phyloP scores from a whole-genome alignment of 1,140 invertebrate genomes.

The Drosophila ohnishii region DNA sequence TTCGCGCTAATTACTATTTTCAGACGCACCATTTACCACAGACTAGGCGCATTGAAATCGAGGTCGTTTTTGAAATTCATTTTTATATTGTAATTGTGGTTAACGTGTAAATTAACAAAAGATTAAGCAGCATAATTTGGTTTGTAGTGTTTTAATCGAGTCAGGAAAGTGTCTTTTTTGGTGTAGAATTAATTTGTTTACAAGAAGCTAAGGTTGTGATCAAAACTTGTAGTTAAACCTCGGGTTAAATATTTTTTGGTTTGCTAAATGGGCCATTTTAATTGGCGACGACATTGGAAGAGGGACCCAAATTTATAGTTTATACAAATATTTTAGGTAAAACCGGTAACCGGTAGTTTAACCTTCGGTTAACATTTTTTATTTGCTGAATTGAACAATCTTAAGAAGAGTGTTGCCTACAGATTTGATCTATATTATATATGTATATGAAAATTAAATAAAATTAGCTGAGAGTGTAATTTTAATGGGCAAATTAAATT shows the following conservation, averaged over 20 bases:
- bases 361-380: background rate
- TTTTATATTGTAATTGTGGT: conserved; percentile 10
- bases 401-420: background rate
- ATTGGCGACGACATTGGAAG: background rate
- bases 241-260: background rate
- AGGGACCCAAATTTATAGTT: too few species aligned
- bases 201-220: background rate
- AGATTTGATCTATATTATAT: background rate
- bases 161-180: too few species aligned
- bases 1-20: conserved; percentile 25
- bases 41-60: conserved; percentile 10
- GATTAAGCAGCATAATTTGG: background rate
- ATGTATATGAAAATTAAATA: background rate
- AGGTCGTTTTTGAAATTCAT: conserved; percentile 8
- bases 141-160: background rate
- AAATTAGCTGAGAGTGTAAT: too few species aligned
- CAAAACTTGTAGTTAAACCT: background rate
- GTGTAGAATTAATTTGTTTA: background rate
- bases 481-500: background rate
- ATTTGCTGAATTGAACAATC: too few species aligned
- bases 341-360: background rate
- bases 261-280: background rate
- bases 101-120: background rate
- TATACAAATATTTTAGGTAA: background rate
- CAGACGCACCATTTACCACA: conserved; percentile 10